Evolutionary conservation across 2,113 vertebrate genomes (phyloP).

Genomic region (Crotophaga sulcirostris): DNA sequence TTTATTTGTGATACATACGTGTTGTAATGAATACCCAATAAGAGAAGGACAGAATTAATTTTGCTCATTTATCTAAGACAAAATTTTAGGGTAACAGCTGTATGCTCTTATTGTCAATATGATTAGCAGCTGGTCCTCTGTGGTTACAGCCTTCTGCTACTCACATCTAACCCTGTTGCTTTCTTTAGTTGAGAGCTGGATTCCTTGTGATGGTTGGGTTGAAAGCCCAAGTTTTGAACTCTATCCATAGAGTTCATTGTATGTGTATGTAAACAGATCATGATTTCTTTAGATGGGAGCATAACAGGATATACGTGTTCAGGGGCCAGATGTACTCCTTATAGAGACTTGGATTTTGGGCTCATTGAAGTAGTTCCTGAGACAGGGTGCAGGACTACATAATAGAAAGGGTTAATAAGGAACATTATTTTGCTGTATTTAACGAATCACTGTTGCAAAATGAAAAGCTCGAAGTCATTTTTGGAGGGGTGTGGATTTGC

Average conservation of each 20-base stretch:
- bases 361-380: neutral
- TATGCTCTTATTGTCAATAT: neutral
- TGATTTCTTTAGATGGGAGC: neutral
- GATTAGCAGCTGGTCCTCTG: neutral
- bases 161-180: neutral
- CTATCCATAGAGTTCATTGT: neutral
- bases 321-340: neutral
- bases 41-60: neutral
- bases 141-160: neutral
- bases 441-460: conserved; percentile 19
- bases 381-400: neutral
- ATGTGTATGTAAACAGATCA: neutral
- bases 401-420: conserved; percentile 2
- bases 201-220: neutral
- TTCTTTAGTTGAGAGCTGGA: neutral
- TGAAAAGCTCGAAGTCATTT: conserved; percentile 34
- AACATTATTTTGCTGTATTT: conserved; percentile 34
- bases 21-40: neutral
- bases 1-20: neutral
- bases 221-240: neutral
- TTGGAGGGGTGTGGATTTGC: conserved; percentile 35
- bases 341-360: neutral
- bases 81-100: neutral
- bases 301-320: neutral
- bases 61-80: neutral